Base-by-base conservation (phyloP, 2,797 vertebrate genomes). In the Trachops cirrhosus region DNA sequence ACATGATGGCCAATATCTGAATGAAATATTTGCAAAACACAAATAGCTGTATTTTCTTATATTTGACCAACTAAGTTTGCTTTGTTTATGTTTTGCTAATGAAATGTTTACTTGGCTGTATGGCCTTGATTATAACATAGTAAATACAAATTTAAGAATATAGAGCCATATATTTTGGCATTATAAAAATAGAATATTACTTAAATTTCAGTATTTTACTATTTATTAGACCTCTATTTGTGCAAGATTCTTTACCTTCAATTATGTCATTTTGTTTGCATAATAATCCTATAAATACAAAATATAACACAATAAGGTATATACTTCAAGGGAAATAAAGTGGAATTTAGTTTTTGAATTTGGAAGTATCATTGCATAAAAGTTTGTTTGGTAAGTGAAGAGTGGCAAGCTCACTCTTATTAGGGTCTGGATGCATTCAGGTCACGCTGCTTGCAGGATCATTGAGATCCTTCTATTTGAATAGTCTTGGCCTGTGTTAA, bases 381-480 rank as follows among this genome's bases (percentile, higher is more conserved):
- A 77, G 78, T 95, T 92, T 95, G 14, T 48, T 92, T 82, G 93
- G 6, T 86, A 24, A 93, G 67, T 3, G 46, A 70, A 18, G 57
- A 80, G 44, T 44, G 16, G 32, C 50, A 92, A 84, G 94, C 22
- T 16, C 64, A 32, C 5, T 80, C 59, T 77, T 75, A 2, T 41
- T 82, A 92, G 37, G 16, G 7, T 86, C 62, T 95, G 29, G n/a
- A 89, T 88, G n/a, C 24, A 95, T 95, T 96, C 92, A 71, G 70
- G 70, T 95, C 94, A 97, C 64, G 1, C 89, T 92, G 52, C 70
- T 68, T 95, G 75, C 57, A 50, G 70, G 4, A 83, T 95, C 78
- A 91, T 82, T 96, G 92, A 94, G 57, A 92, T 64, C 62, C 57
- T 95, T 96, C 73, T 97, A 44, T 97, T 96, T 96, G 88, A 91